Percentiles rank a stretch among this genome's conserved stretches.
Evolutionary conservation across 1,140 invertebrate genomes (phyloP).

Genomic region (Dinothrombium tinctorium): DNA sequence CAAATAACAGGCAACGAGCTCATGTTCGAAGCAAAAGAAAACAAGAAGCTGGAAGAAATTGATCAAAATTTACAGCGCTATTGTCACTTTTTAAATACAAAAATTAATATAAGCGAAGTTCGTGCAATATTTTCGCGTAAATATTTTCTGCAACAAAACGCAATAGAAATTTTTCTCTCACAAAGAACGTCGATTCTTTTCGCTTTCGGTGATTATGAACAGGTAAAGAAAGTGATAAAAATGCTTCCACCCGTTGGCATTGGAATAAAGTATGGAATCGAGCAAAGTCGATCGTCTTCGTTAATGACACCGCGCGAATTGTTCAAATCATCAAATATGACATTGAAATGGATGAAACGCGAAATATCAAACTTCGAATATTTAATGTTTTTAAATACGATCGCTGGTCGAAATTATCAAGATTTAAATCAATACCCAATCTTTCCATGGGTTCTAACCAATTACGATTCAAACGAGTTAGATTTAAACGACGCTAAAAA

Average conservation of each 20-base stretch:
- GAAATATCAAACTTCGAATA: constrained; percentile 94
- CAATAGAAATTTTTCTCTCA: constrained; percentile 93
- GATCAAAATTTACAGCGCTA: constrained; percentile 66
- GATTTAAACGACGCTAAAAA: constrained; percentile 89
- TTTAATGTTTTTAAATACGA: constrained; percentile 92
- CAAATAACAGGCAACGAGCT: constrained; percentile 12
- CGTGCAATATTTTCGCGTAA: constrained; percentile 89
- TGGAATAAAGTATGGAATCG: constrained; percentile 96
- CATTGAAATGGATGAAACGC: constrained; percentile 90
- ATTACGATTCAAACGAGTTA: constrained; percentile 53
- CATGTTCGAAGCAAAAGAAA: constrained; percentile 10
- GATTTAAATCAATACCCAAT: constrained; percentile 95
- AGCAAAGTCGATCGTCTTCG: constrained; percentile 73
- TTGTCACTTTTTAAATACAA: constrained; percentile 27
- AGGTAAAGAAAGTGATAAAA: constrained; percentile 95
- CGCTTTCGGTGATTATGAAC: constrained; percentile 82
- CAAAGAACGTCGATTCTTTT: constrained; percentile 97
- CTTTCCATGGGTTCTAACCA: constrained; percentile 89
- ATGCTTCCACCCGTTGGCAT: constrained; percentile 91
- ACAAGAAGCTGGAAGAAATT: constrained; percentile 9
- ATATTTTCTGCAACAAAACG: constrained; percentile 86
- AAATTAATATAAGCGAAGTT: constrained; percentile 71
- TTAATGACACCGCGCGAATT: constrained; percentile 94
- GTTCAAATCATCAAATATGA: constrained; percentile 98
- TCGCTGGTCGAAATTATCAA: constrained; percentile 84